Evolutionary conservation across 2,888 invertebrate species (phyloP), one percentile per base, ranked within the genome.

Genomic region (Lasioglossum villosulum): DNA sequence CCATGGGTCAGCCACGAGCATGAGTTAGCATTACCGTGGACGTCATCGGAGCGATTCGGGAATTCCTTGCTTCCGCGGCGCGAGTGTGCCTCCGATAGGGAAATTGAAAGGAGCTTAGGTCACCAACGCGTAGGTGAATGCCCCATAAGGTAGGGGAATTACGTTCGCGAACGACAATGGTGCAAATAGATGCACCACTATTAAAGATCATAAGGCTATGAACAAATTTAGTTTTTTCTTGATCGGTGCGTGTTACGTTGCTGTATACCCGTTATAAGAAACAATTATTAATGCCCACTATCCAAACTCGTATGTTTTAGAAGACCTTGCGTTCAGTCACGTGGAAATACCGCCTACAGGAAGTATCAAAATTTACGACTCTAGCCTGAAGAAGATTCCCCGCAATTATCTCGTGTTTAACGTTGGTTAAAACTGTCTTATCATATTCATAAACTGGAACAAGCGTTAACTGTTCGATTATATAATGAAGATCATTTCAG

Each of bases 41-140:
- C 78, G 78, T 87, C 78, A 87, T 59, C 37, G 39, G 12, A 52
- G 6, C 30, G 5, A 23, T n/a, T 4, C 48, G 79, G 87, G 82
- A 89, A 89, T 86, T 66, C 88, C 84, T 75, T 6, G 39, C 78
- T 80, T 88, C 39, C 78, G 14, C 68, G 14, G 0, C 14, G 34
- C 6, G 2, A 66, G 19, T 23, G 16, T 23, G 4, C 4, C 16
- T 30, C 59, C 23, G 59, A 71, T 39, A 42, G 79, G 72, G 59
- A 78, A 84, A 78, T 37, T 30, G 45, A 75, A 27, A 34, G 12
- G 19, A 16, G 14, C 56, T 87, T 80, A 81, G 34, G 71, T 82
- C 80, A 84, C 37, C 52, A 37, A 16, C 42, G 66, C 71, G 75
- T 82, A 80, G 84, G 84, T 89, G 84, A 89, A 86, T 59, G 83